Evolutionary conservation across 1,140 invertebrate species (phyloP), one percentile per base, ranked within the genome.

Genomic region (Homarus americanus): DNA sequence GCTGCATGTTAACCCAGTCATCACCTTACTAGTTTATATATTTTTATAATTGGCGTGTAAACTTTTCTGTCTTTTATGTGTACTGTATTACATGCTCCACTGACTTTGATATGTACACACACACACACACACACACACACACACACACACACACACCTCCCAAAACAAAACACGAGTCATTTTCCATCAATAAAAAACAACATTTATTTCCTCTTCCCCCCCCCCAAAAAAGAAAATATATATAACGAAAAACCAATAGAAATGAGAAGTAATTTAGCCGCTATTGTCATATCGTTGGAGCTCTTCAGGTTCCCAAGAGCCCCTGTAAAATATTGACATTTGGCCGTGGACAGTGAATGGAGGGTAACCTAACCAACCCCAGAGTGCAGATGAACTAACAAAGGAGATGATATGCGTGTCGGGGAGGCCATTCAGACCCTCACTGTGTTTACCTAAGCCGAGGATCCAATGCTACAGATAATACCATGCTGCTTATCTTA

Each of bases 381-480:
- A 7, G 63, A 32, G 63, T 69, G n/a, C 63, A 69, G 63, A 69
- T 69, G 63, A 69, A 69, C 63, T 69, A 69, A 69, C 63, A 69
- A 69, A 69, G 63, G 63, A 69, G 28, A 32, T 69, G 63, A 69
- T 69, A 69, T 69, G 63, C 63, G 32, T 69, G 63, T 32, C 32
- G 63, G n/a, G n/a, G 63, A 69, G 32, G 63, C 63, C 63, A 69
- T 69, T 69, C 63, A 69, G 63, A 20, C 53, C 53, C 63, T 0
- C 5, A 4, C 63, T 69, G n/a, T 69, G 63, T 69, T 69, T 69
- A 69, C 32, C 63, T 69, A 32, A 69, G 63, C 28, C 7, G 17
- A 28, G 63, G 63, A 69, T 32, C 12, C 63, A 1, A 28, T 32
- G 5, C 63, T 28, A 32, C 28, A 69, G 63, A 69, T 32, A 28